These are phyloP conservation scores for Sebastes iracundus DNA, from an alignment of 2,797 vertebrate species.

Conservation along the genomic window DNA sequence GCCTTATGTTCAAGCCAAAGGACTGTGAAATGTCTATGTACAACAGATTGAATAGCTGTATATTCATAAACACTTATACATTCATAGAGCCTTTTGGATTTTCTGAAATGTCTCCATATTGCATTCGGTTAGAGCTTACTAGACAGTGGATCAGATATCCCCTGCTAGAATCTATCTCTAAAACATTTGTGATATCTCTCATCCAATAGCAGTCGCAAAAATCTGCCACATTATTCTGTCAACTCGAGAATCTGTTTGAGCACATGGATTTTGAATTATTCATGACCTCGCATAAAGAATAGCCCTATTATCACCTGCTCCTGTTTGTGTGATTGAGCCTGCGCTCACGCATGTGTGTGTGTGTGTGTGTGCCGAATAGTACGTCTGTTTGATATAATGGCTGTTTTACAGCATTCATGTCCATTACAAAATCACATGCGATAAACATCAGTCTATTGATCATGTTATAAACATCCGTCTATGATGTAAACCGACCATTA, in stretches of 20 bases:
- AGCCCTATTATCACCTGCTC: constrained; percentile 77
- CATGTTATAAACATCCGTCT: constrained; percentile 45
- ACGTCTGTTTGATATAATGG: constrained; percentile 61
- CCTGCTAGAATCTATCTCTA: constrained; percentile 27
- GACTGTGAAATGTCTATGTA: neutral
- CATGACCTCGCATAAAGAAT: constrained; percentile 75
- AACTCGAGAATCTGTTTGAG: constrained; percentile 75
- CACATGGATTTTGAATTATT: constrained; percentile 79
- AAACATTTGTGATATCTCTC: constrained; percentile 70
- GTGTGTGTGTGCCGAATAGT: neutral
- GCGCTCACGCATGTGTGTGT: neutral
- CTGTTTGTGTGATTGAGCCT: constrained; percentile 54
- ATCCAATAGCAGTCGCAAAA: constrained; percentile 57
- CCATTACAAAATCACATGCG: constrained; percentile 41
- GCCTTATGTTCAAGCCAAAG: neutral
- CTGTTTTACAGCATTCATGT: constrained; percentile 43
- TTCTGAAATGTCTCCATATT: constrained; percentile 13
- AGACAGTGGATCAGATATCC: constrained; percentile 32
- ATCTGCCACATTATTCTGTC: constrained; percentile 76
- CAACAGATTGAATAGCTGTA: neutral
- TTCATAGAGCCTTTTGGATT: constrained; percentile 24
- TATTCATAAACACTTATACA: neutral
- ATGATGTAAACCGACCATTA: constrained; percentile 43
- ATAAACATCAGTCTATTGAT: constrained; percentile 61
- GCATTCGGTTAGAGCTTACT: constrained; percentile 10